Evolutionary conservation across 2,113 vertebrate species (phyloP), one percentile per base, ranked within the genome.

Genomic region (Malurus elegans): DNA sequence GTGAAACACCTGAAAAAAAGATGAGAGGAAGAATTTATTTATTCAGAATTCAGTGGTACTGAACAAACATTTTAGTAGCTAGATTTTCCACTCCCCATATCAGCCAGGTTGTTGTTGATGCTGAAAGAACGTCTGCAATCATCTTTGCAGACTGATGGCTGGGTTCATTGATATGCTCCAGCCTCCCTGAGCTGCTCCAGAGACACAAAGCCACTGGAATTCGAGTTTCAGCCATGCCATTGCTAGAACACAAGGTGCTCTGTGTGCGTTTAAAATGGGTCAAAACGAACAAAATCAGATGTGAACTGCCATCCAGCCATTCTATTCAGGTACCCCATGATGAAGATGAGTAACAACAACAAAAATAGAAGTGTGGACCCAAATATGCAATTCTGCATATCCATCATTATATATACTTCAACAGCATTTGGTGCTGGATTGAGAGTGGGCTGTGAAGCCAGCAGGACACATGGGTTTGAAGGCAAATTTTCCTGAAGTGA

Each of bases 1-100:
- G 92, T 98, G 97, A 95, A 99, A 99, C 26, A 98, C 97, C 99
- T 99, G 96, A 64, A 96, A 92, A 89, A 31, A 90, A 90, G 26
- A 81, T 32, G 34, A 94, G 79, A 89, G 70, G 45, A 66, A 74
- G 4, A 79, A 66, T 36, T 62, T 47, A 76, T 51, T 72, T 57
- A 40, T 78, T 71, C 51, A 64, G 64, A 86, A 88, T 86, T 80
- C 36, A 64, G 21, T 2, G 7, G 21, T 50, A 72, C 21, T 14
- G 40, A 80, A 10, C 17, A 78, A 16, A 14, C 65, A 51, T 61
- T 88, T 82, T 42, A 75, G 23, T 34, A 69, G 24, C 25, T 47
- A 53, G n/a, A 54, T 48, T 61, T 90, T 62, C 94, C 47, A 29
- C 23, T 80, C 18, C 24, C 26, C 5, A 1, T 74, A 71, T 61